phyloP scores from a whole-genome alignment of 1,140 invertebrate species.

The Bombus sibiricus region DNA sequence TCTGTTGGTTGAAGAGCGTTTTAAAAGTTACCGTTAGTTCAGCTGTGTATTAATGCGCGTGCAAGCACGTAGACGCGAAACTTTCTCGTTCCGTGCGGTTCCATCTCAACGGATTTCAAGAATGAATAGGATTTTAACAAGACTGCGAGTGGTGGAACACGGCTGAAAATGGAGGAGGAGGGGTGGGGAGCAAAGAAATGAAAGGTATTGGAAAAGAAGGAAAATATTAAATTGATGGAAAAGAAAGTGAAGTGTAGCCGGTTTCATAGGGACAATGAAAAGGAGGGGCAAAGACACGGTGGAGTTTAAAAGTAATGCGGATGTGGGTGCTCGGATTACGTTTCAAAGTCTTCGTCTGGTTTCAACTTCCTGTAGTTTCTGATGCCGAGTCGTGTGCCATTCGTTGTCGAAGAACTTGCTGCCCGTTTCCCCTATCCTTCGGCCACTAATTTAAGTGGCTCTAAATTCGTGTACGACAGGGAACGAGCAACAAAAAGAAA shows the following conservation, averaged over 20 bases:
- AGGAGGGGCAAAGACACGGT: not conserved
- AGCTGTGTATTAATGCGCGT: conserved; percentile 2
- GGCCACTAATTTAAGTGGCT: conserved; percentile 67
- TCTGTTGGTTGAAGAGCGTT: not conserved
- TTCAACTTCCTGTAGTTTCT: conserved; percentile 30
- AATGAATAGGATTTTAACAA: conserved; percentile 63
- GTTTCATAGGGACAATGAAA: not conserved
- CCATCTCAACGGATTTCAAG: conserved; percentile 33
- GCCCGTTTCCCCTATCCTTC: not conserved
- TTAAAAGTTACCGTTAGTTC: conserved; percentile 5
- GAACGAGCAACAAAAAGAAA: not conserved
- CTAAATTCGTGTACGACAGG: conserved; percentile 60
- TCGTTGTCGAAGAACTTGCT: conserved; percentile 16
- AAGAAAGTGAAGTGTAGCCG: not conserved
- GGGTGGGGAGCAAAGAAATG: not conserved
- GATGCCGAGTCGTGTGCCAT: conserved; percentile 3
- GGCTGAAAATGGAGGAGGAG: not conserved
- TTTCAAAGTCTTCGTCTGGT: conserved; percentile 52
- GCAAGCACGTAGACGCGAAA: not conserved
- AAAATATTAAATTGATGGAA: not conserved
- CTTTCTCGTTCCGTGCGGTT: conserved; percentile 17
- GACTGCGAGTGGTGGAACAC: not conserved
- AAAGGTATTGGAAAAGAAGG: not conserved
- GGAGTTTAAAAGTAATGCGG: conserved; percentile 66
- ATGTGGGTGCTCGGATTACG: conserved; percentile 63